Conservation (phyloP, 2,888 invertebrate species). For the Spialia ferax region DNA sequence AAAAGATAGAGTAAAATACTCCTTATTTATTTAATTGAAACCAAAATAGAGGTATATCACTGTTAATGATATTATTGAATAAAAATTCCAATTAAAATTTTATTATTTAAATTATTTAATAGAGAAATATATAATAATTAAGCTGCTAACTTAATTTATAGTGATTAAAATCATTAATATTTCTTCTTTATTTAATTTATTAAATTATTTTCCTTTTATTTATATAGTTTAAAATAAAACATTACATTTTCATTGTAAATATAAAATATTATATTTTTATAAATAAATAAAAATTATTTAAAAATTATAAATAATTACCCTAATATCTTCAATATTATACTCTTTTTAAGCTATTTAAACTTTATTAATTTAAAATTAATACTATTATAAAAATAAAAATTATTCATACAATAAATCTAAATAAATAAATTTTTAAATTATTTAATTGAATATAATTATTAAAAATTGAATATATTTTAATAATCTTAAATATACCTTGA, state of each 20-base stretch:
- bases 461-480: conserved; percentile 71
- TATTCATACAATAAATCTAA: conserved; percentile 63
- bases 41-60: conserved; percentile 88
- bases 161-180: conserved; percentile 80
- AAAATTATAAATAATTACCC: conserved; percentile 56
- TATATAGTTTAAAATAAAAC: conserved; percentile 89
- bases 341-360: conserved; percentile 74
- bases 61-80: conserved; percentile 89
- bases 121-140: conserved; percentile 83
- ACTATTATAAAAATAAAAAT: conserved; percentile 45
- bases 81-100: conserved; percentile 64
- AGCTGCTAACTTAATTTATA: conserved; percentile 89
- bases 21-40: conserved; percentile 85
- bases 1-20: conserved; percentile 74
- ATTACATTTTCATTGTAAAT: conserved; percentile 89
- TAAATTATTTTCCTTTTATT: conserved; percentile 57
- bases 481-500: conserved; percentile 67
- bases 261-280: conserved; percentile 72
- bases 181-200: conserved; percentile 59
- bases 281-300: conserved; percentile 44
- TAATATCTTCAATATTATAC: conserved; percentile 77
- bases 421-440: conserved; percentile 69
- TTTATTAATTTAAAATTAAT: conserved; percentile 27
- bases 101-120: not conserved
- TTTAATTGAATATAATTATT: conserved; percentile 74